Evolutionary conservation across 1,140 invertebrate genomes (phyloP).

Genomic region (Chelonus insularis): DNA sequence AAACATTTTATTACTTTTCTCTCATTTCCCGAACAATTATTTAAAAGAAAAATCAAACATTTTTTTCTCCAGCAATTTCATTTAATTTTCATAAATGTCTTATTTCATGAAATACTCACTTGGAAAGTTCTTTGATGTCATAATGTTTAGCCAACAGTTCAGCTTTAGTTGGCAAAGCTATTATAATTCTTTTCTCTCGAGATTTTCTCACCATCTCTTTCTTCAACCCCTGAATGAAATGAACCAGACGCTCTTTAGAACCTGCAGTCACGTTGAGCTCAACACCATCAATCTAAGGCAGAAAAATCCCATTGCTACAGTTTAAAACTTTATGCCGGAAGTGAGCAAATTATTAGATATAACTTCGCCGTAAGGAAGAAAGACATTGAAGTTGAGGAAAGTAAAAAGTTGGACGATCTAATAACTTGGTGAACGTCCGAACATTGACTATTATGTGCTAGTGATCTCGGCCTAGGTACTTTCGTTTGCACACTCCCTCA

Average conservation of each 20-base stretch:
- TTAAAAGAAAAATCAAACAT: background rate
- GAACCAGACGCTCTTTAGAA: conserved; percentile 61
- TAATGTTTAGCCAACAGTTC: conserved; percentile 72
- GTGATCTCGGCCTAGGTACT: conserved; percentile 10
- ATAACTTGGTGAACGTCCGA: conserved; percentile 23
- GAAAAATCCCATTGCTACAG: conserved; percentile 2
- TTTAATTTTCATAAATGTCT: too few relatives aligned
- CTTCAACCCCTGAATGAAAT: conserved; percentile 64
- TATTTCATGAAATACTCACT: too few relatives aligned
- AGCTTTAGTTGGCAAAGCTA: conserved; percentile 66
- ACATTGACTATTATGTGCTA: conserved; percentile 15
- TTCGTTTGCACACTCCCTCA: conserved; percentile 26
- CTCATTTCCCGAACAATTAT: too few relatives aligned
- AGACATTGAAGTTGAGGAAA: background rate
- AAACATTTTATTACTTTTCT: too few relatives aligned
- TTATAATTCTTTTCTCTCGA: conserved; percentile 61
- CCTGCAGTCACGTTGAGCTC: conserved; percentile 67
- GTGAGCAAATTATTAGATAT: background rate
- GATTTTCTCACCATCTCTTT: conserved; percentile 57
- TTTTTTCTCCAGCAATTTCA: too few relatives aligned
- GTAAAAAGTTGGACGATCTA: conserved; percentile 7
- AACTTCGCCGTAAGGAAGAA: background rate
- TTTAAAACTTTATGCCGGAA: conserved; percentile 3
- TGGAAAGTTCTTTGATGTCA: conserved; percentile 67
- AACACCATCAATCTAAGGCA: conserved; percentile 64